phyloP scores from a whole-genome alignment of 2,888 invertebrate genomes.

The Noctuana brunneofusca region DNA sequence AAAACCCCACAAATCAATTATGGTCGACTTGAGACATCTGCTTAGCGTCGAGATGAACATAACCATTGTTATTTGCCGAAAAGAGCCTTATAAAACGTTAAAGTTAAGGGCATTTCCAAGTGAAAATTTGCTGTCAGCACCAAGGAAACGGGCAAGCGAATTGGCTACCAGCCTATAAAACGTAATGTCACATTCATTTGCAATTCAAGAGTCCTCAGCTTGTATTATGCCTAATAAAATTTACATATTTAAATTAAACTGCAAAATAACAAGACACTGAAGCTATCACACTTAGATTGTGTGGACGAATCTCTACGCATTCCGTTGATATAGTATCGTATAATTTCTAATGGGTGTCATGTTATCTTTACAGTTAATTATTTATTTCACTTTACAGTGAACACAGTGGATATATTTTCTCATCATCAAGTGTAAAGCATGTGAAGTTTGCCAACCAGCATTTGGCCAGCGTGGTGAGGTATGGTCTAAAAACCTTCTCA shows the following conservation, averaged over 20 bases:
- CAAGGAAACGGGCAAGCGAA: conserved; percentile 74
- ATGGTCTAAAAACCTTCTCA: too few species aligned
- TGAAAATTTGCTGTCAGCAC: conserved; percentile 75
- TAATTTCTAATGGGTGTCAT: neutral
- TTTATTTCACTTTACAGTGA: too few species aligned
- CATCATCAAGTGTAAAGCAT: too few species aligned
- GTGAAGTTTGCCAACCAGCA: too few species aligned
- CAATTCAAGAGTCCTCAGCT: conserved; percentile 80
- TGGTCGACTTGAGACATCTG: conserved; percentile 7
- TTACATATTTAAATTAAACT: conserved; percentile 83
- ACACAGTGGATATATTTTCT: too few species aligned
- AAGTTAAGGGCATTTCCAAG: conserved; percentile 65
- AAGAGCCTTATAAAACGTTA: conserved; percentile 53
- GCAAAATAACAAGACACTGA: conserved; percentile 79
- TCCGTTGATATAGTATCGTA: conserved; percentile 35
- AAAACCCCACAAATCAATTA: conserved; percentile 1
- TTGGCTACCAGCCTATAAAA: conserved; percentile 81
- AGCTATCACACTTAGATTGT: conserved; percentile 69
- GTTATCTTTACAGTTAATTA: too few species aligned
- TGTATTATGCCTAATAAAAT: conserved; percentile 83
- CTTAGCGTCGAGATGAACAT: conserved; percentile 38
- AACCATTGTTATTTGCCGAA: conserved; percentile 44
- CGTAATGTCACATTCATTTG: conserved; percentile 82
- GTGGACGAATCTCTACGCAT: conserved; percentile 51
- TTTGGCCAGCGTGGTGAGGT: too few species aligned